Base-by-base conservation (phyloP, 2,113 vertebrate species). In the Bos javanicus region DNA sequence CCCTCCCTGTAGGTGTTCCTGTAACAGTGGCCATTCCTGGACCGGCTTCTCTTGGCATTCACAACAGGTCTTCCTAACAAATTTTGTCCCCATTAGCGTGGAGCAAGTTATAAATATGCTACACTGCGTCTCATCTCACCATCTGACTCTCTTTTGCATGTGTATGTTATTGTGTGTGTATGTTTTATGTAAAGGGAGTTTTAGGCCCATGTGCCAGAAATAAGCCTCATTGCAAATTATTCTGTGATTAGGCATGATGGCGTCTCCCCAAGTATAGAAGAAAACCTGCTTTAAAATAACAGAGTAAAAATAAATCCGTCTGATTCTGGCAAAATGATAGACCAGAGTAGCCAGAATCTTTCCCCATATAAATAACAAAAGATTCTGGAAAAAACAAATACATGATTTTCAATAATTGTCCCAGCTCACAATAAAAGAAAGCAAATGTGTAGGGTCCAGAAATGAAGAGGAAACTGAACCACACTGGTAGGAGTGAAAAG, bases 261-360 rank as follows among this genome's bases (percentile, higher is more conserved):
- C n/a, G 36, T 59, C 57, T 76, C 30, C 85, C 86, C 92, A 91
- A 88, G 33, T n/a, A 62, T 23, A 90, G 71, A 91, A 93, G 39
- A 90, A 95, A 95, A 74, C 56, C 57, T 92, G 57, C 39, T 97
- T 92, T 87, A 50, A 92, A 94, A 92, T 74, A 94, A 64, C 50
- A 91, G 52, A 52, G 48, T 83, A 71, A 54, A 94, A 91, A 94
- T 60, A 87, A 91, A 43, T 91, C 28, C 62, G 43, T 76, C 71
- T 76, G 57, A 96, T 92, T 94, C 85, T 92, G 85, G 74, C 89
- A 94, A 90, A 90, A 57, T 71, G 43, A 76, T 90, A 87, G 56
- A 62, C 26, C 14, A 36, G 50, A 16, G 48, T 64, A 39, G 81
- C 62, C 90, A 80, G 64, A 97, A 94, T 59, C 12, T 50, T 94